These are phyloP conservation scores for Tolypeutes matacus DNA, from an alignment of 2,797 vertebrate genomes.

Conservation along the genomic window DNA sequence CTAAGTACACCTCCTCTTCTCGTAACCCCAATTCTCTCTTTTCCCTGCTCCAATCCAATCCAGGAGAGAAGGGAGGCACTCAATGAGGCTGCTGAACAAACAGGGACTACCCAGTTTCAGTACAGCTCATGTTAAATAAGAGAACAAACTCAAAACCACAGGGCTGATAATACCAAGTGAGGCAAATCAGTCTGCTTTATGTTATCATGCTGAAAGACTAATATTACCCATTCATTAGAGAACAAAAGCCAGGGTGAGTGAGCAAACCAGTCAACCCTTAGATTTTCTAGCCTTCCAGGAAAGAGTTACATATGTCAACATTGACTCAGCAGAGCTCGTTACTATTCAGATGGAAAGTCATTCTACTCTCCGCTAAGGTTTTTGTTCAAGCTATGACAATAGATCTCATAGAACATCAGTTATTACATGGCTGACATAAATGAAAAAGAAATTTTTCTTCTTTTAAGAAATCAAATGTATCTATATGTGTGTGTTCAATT, in stretches of 20 bases:
- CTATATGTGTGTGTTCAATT: not conserved
- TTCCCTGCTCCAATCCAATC: slow-evolving; percentile 19
- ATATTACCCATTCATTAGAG: slow-evolving; percentile 74
- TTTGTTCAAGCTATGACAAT: slow-evolving; percentile 65
- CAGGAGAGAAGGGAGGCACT: slow-evolving; percentile 56
- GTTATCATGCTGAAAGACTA: slow-evolving; percentile 82
- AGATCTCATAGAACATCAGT: slow-evolving; percentile 40
- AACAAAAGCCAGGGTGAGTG: slow-evolving; percentile 79
- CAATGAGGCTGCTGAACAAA: slow-evolving; percentile 76
- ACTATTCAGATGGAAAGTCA: slow-evolving; percentile 58
- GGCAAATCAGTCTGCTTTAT: slow-evolving; percentile 82
- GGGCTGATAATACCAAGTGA: slow-evolving; percentile 69
- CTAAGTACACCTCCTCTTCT: not conserved
- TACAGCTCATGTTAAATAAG: slow-evolving; percentile 61
- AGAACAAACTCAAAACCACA: slow-evolving; percentile 78
- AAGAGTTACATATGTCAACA: slow-evolving; percentile 82
- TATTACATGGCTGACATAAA: slow-evolving; percentile 25
- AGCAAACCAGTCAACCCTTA: slow-evolving; percentile 73
- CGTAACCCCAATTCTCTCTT: not conserved
- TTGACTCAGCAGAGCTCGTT: slow-evolving; percentile 76
- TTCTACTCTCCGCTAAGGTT: slow-evolving; percentile 17
- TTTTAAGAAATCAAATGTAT: slow-evolving; percentile 22
- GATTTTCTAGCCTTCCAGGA: slow-evolving; percentile 78
- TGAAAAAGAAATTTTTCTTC: not conserved
- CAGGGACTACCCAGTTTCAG: slow-evolving; percentile 72